These are phyloP conservation scores for Daptonema setosum DNA, from an alignment of 2,888 invertebrate species.

Conservation along the genomic window DNA sequence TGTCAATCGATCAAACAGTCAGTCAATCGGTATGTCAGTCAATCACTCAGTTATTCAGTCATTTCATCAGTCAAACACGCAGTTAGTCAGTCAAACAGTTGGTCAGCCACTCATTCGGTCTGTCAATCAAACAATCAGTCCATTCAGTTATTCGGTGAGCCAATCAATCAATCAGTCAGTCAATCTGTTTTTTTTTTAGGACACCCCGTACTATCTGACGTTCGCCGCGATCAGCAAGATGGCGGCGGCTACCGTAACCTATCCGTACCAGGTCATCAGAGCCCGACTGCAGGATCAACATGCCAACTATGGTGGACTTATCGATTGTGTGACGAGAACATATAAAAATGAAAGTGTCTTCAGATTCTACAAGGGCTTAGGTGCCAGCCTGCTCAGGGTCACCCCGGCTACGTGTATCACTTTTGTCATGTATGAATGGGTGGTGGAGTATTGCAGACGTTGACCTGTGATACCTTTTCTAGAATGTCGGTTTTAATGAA, in stretches of 20 bases:
- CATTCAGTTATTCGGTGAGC: no score
- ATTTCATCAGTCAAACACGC: no score
- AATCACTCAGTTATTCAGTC: no score
- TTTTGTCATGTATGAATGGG: slow-evolving; percentile 77
- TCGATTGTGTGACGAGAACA: slow-evolving; percentile 31
- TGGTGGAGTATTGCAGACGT: no score
- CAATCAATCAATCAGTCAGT: no score
- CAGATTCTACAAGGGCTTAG: slow-evolving; percentile 41
- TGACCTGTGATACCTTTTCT: no score
- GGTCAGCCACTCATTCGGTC: no score
- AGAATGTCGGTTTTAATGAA: no score
- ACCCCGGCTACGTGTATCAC: slow-evolving; percentile 87
- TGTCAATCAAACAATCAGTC: no score
- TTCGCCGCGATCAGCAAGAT: slow-evolving; percentile 86
- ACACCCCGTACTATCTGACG: slow-evolving; percentile 60
- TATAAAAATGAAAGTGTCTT: slow-evolving; percentile 24
- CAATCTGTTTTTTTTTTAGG: slow-evolving; percentile 41
- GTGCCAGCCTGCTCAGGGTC: slow-evolving; percentile 65
- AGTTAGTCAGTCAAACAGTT: no score
- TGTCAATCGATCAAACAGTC: no score
- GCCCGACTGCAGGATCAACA: slow-evolving; percentile 91
- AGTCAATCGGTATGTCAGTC: no score
- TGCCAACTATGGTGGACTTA: slow-evolving; percentile 44
- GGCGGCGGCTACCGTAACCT: slow-evolving; percentile 57
- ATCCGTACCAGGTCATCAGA: slow-evolving; percentile 91